A percentile compares a stretch with the other conserved stretches of the same genome.
Conservation (phyloP, 2,797 vertebrate species). For the Pelobates cultripes region DNA sequence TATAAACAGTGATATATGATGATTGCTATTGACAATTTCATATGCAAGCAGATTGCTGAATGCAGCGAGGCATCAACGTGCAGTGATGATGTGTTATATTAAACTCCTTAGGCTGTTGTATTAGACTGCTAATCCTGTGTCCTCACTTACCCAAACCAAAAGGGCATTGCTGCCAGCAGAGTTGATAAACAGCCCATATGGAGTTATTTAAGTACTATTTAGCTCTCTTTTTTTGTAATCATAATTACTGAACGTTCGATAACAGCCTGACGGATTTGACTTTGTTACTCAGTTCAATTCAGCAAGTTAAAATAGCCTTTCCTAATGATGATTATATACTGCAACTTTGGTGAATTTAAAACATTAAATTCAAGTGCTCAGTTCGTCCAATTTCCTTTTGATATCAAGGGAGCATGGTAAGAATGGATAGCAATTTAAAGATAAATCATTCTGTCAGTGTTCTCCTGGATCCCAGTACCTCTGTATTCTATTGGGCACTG, state of each 20-base stretch:
- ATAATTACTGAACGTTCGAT: background rate
- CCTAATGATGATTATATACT: too few species aligned
- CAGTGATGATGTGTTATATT: background rate
- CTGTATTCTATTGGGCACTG: too few species aligned
- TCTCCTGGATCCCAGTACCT: too few species aligned
- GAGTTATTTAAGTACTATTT: background rate
- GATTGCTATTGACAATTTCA: conserved; percentile 27
- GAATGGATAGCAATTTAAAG: too few species aligned
- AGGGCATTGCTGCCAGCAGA: background rate
- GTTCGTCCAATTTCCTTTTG: too few species aligned
- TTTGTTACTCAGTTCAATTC: background rate
- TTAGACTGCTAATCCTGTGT: conserved; percentile 57
- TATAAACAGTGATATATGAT: conserved; percentile 47
- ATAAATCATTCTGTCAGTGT: too few species aligned
- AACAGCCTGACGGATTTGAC: background rate
- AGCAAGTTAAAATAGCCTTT: background rate
- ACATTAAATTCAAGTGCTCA: too few species aligned
- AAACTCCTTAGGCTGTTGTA: conserved; percentile 34
- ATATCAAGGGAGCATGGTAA: too few species aligned
- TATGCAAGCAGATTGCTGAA: conserved; percentile 33
- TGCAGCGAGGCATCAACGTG: conserved; percentile 38
- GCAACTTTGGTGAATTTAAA: too few species aligned
- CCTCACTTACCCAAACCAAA: conserved; percentile 7
- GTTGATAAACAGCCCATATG: background rate
- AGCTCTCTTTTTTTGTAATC: background rate